Evolutionary conservation across 1,140 invertebrate species (phyloP), one percentile per base, ranked within the genome.

Genomic region (Coenobita brevimanus): DNA sequence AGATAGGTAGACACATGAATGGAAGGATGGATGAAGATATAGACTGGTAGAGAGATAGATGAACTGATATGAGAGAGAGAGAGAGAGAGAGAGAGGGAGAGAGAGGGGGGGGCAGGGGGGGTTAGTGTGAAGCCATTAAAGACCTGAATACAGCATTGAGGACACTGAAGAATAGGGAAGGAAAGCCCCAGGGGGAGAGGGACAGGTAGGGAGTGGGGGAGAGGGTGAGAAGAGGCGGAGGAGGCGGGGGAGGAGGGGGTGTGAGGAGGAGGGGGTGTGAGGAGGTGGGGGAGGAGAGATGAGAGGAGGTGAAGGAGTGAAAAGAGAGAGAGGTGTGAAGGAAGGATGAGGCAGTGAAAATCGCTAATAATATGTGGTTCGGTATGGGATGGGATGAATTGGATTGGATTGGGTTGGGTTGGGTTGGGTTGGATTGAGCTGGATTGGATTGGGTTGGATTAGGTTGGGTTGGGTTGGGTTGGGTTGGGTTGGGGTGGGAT

Each of bases 301-400:
- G 67, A 71, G 67, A 71, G 67, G 33, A 30, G 33, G 67, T 24
- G 67, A 71, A 30, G 33, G 67, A 71, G 67, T 24, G 67, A 71
- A 30, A 71, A 71, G 67, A 71, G 17, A 71, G 67, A 71, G 67
- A 27, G 67, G 27, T 10, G 27, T 10, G 27, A 27, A 69, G 67
- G 27, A 30, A 30, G 27, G 27, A 10, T 17, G 15, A 69, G 15
- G 27, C 10, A 69, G 15, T 10, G n/a, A n/a, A n/a, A n/a, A n/a
- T n/a, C n/a, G n/a, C n/a, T n/a, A n/a, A n/a, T n/a, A n/a, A n/a
- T n/a, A n/a, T n/a, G n/a, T n/a, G n/a, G n/a, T n/a, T n/a, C n/a
- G n/a, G n/a, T n/a, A n/a, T n/a, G n/a, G n/a, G n/a, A n/a, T n/a
- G n/a, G n/a, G n/a, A n/a, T n/a, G n/a, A n/a, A n/a, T n/a, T n/a